Base-by-base conservation (phyloP, 1,140 invertebrate genomes). In the Holotrichia oblita region DNA sequence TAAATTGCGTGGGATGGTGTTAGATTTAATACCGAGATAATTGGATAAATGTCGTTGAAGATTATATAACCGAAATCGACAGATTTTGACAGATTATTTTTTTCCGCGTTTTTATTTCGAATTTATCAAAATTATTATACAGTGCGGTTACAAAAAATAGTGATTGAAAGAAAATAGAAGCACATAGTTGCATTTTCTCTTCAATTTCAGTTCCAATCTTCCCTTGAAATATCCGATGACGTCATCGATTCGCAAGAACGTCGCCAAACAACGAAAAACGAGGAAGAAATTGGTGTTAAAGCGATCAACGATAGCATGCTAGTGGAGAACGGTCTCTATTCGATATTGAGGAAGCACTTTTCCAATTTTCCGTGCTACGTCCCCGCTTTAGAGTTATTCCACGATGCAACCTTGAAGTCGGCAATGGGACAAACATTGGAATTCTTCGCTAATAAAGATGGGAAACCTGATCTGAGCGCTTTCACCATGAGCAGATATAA, bases 261-360 rank as follows among this genome's bases (percentile, higher is more conserved):
- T 59, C 89, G 98, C 27, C 90, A 97, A 78, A 96, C 96, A 41
- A 91, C 98, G 88, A 89, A 89, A 78, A 88, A 93, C 79, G 91
- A 95, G 9, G 90, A 92, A 77, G 90, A 92, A 77, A 92, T 98
- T 61, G 97, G 96, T 0, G 81, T 95, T 0, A 90, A 89, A 9
- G 97, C 96, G 10, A 91, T 98, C 64, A 99, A 98, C 87, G 97
- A 99, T 87, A 91, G 93, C 3, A 84, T 96, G 6, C 89, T 98
- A 61, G 85, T 99, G 20, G 93, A 98, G 81, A 90, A 90, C 73
- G 90, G 91, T 0, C 88, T 96, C 81, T 98, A 94, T 87, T 89
- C 91, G 41, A 88, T 98, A 2, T 87, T 99, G 0, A 92, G 91
- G 83, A 91, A 91, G 79, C 91, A 97, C 87, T 96, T 98, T 83